Evolutionary conservation across 2,797 vertebrate genomes (phyloP), one percentile per base, ranked within the genome.

Genomic region (Melanotaenia parkinsoni): DNA sequence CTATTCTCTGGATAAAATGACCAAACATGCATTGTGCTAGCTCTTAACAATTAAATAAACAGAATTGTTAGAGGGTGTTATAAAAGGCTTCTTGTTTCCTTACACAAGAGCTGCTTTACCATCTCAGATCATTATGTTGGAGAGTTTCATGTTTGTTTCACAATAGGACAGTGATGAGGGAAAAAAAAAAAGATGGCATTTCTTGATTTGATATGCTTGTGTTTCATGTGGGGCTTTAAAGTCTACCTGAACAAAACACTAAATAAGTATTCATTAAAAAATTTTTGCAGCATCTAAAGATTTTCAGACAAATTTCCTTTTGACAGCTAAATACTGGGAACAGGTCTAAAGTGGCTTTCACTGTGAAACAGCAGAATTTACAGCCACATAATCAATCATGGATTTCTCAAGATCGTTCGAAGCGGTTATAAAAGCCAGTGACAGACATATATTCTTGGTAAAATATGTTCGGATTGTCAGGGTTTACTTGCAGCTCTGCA

Each of bases 1-100:
- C 80, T 76, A 35, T 81, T 72, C 63, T 72, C 40, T 16, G 22
- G 63, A 53, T 63, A 58, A 64, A 76, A 80, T 58, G 54, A 76
- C 58, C 51, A 73, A 80, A 76, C 66, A 2, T 32, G 54, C 37
- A 26, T 14, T 47, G 62, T 59, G n/a, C 38, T 47, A 56, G 64
- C 76, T 47, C 77, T 40, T 13, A 30, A 51, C 74, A 63, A 85
- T 82, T 76, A 83, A 74, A 79, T 63, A 37, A 77, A 58, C 76
- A 70, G 61, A 60, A 60, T 62, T 30, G 24, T 58, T 59, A 60
- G 59, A 45, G 58, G 28, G 38, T 50, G 22, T 56, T 77, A 74
- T 28, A 64, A 69, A 79, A 30, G 54, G 58, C 28, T 45, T 70
- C 79, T 70, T 70, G 38, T 77, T 77, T 69, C 30, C 16, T 54